Conservation (phyloP, 2,113 vertebrate genomes). For the Fukomys damarensis region DNA sequence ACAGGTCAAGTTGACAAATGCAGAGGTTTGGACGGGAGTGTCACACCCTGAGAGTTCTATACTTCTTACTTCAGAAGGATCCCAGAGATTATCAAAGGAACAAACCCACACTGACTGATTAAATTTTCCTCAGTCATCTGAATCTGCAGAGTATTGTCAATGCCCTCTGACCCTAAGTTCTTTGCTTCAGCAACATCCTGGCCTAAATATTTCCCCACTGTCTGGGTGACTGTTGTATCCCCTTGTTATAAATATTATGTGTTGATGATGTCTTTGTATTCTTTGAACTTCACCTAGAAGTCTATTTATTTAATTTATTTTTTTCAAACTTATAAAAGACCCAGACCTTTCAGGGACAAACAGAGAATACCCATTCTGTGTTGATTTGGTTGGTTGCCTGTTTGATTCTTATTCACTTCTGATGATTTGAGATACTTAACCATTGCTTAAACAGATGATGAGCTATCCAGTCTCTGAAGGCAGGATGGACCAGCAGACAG, state of each 20-base stretch:
- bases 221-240: accelerated
- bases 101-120: neutral
- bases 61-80: neutral
- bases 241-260: neutral
- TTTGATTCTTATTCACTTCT: neutral
- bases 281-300: neutral
- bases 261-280: neutral
- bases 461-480: slow-evolving; percentile 46
- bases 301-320: neutral
- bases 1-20: too few relatives aligned
- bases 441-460: slow-evolving; percentile 42
- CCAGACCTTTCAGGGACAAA: accelerated
- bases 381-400: neutral
- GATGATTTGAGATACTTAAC: neutral
- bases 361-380: neutral
- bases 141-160: accelerated
- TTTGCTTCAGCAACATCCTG: neutral
- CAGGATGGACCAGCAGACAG: slow-evolving; percentile 60
- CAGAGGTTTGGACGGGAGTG: accelerated
- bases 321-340: neutral
- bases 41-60: neutral
- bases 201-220: neutral
- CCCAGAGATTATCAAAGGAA: neutral
- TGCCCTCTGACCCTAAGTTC: accelerated
- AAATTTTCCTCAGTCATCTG: neutral